Evolutionary conservation across 2,888 invertebrate species (phyloP).

Genomic region (Xiphydria camelus): DNA sequence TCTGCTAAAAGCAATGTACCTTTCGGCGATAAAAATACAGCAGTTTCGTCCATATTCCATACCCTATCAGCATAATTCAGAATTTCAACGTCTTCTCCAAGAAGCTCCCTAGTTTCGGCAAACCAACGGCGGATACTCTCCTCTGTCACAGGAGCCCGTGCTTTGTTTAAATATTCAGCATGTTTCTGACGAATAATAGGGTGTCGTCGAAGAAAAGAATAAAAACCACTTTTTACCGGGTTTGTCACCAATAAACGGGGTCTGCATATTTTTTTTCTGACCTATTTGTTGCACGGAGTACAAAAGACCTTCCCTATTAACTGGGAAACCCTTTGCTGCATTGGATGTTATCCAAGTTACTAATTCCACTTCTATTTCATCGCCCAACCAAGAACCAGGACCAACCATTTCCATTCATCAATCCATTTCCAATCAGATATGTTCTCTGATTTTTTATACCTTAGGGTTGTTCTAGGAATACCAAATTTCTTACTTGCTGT

Average conservation of each 20-base stretch:
- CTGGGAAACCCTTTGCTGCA: neutral
- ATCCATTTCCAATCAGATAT: too few relatives aligned
- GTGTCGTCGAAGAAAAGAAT: slow-evolving; percentile 13
- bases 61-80: slow-evolving; percentile 13
- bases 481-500: too few relatives aligned
- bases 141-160: slow-evolving; percentile 8
- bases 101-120: slow-evolving; percentile 3
- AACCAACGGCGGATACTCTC: slow-evolving; percentile 15
- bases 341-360: too few relatives aligned
- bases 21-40: slow-evolving; percentile 16
- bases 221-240: slow-evolving; percentile 14
- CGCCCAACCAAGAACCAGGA: too few relatives aligned
- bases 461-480: too few relatives aligned
- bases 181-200: slow-evolving; percentile 9
- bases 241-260: neutral
- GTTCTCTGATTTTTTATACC: too few relatives aligned
- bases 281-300: slow-evolving; percentile 16
- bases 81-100: slow-evolving; percentile 4
- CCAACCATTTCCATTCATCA: too few relatives aligned
- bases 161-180: slow-evolving; percentile 12
- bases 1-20: slow-evolving; percentile 13
- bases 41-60: slow-evolving; percentile 24
- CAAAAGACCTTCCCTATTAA: neutral
- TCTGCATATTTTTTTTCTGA: slow-evolving; percentile 2
- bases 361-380: too few relatives aligned